A percentile compares a stretch with the other conserved stretches of the same genome.
phyloP scores from a whole-genome alignment of 2,797 vertebrate genomes.

The Enteromius radiatus region DNA sequence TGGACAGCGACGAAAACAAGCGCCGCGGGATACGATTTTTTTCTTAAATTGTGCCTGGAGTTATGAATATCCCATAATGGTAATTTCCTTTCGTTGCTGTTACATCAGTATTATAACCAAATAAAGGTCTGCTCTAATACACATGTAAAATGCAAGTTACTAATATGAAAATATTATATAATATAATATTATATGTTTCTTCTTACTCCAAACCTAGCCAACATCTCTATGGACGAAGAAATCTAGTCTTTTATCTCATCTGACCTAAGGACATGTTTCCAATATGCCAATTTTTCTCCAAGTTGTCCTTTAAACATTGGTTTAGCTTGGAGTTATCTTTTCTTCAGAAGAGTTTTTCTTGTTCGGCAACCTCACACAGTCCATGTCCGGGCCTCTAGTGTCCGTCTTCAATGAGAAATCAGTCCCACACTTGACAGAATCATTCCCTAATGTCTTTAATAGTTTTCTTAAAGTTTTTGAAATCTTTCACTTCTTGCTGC shows the following conservation, averaged over 20 bases:
- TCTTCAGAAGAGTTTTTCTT: slow-evolving; percentile 20
- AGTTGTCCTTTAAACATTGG: not conserved
- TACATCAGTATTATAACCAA: not conserved
- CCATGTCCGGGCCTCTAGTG: too few species aligned
- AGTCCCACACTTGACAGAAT: not conserved
- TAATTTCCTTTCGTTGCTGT: not conserved
- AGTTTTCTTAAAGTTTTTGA: too few species aligned
- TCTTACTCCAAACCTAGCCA: not conserved
- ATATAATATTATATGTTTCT: not conserved
- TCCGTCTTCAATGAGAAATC: too few species aligned
- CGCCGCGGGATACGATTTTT: slow-evolving; percentile 22
- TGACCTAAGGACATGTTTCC: not conserved
- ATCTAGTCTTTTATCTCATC: not conserved
- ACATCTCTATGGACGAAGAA: not conserved
- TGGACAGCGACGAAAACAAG: slow-evolving; percentile 28
- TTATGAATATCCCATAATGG: not conserved
- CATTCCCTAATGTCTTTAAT: not conserved
- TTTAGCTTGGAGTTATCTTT: not conserved
- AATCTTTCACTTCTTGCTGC: too few species aligned
- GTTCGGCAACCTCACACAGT: not conserved
- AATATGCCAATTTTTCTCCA: not conserved
- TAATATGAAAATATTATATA: not conserved
- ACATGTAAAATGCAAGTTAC: not conserved
- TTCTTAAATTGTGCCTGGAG: not conserved
- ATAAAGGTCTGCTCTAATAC: not conserved